Evolutionary conservation across 1,140 invertebrate species (phyloP).

Genomic region (Drosophila watanabei): DNA sequence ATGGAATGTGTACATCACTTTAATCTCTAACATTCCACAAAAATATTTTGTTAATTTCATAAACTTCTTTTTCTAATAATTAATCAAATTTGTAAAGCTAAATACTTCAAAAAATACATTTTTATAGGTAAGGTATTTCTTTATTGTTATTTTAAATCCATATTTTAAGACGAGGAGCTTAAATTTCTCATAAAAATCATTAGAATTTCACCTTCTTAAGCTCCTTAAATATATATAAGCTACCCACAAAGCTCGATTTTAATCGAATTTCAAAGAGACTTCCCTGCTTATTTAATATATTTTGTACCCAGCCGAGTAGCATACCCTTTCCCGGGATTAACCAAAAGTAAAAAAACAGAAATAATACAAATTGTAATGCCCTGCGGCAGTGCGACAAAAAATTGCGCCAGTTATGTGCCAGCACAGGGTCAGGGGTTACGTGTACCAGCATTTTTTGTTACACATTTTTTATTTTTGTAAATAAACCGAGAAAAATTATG

Average conservation of each 20-base stretch:
- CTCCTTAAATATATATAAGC: not conserved
- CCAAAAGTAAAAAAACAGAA: slow-evolving; percentile 10
- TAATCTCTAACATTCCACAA: not conserved
- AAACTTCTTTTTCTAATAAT: not conserved
- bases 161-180: no score
- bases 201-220: not conserved
- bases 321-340: slow-evolving; percentile 6
- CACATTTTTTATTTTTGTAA: slow-evolving; percentile 35
- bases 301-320: not conserved
- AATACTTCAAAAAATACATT: not conserved
- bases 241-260: not conserved
- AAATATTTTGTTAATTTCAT: not conserved
- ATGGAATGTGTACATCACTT: not conserved
- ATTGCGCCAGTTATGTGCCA: slow-evolving; percentile 16
- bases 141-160: not conserved
- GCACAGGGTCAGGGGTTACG: slow-evolving; percentile 25
- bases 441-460: not conserved
- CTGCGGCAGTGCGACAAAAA: slow-evolving; percentile 64
- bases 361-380: slow-evolving; percentile 59
- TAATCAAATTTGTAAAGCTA: no score
- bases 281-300: not conserved
- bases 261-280: slow-evolving; percentile 10
- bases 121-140: not conserved
- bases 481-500: slow-evolving; percentile 61
- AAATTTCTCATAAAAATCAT: not conserved